Evolutionary conservation across 2,113 vertebrate genomes (phyloP), one percentile per base, ranked within the genome.

Genomic region (Penelope pileata): DNA sequence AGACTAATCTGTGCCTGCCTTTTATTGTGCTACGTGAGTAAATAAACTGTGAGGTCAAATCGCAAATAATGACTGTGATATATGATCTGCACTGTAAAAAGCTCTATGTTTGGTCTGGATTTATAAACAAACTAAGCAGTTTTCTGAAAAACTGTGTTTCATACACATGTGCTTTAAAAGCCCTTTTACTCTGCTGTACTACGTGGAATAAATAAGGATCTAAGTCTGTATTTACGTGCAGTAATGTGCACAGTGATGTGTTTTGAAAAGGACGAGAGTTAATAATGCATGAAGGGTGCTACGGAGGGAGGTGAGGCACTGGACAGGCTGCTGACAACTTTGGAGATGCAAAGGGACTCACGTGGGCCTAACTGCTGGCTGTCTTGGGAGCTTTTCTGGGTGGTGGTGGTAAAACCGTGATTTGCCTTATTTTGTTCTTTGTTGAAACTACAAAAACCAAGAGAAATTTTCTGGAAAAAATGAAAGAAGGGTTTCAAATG

Each of bases 251-350:
- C 22, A 56, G 34, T 11, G 78, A 32, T 86, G 73, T 66, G 42
- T 75, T 94, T 60, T 78, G 68, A 38, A 83, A 43, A 62, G 77
- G 38, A 38, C 3, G 0, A 64, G 60, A 82, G 89, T 84, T 87
- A 95, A 68, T 56, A 64, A 91, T 0, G 81, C 84, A 36, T 89
- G 91, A 76, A 94, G 86, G 54, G 89, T 89, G 81, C 58, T 59
- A 26, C 58, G 42, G 51, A 70, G 81, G 43, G 58, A 84, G 40
- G 24, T 64, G 58, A 86, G 69, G 26, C 21, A 13, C 53, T 68
- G 83, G 74, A 27, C 19, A 69, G 43, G 18, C 59, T 76, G 78
- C 62, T 77, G 77, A 82, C 92, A 90, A 78, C 40, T 78, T 74
- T 12, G 59, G 63, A 53, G 60, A 48, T 38, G 17, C 16, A 72